Evolutionary conservation across 2,797 vertebrate species (phyloP), one percentile per base, ranked within the genome.

Genomic region (Muscicapa striata): DNA sequence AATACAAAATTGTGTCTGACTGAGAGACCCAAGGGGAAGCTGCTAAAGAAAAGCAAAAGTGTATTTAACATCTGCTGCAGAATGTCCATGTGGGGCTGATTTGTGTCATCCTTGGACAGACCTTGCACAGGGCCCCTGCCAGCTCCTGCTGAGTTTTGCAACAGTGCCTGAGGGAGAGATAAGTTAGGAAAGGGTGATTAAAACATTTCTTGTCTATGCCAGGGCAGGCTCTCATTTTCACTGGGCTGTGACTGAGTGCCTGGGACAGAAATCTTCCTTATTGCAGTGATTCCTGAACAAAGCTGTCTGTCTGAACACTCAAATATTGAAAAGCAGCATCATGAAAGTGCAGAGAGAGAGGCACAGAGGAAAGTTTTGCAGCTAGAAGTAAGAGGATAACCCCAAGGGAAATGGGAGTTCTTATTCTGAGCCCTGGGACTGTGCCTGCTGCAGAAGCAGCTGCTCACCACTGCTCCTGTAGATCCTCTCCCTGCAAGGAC

Each of bases 11-110:
- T 8, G 2, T 16, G 55, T 62, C 55, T 81, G 73, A 18, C 34
- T 49, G 76, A 73, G 63, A 72, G 40, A 62, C 62, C 61, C 73
- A 13, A 32, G 84, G 74, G 70, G 88, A 79, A 76, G 73, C 6
- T 95, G 86, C 90, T 75, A 3, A 75, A 85, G 90, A 85, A 89
- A 93, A 59, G 67, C 79, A 73, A 57, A 86, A 94, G 23, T 69
- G 10, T 23, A 83, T 91, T 93, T 68, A 91, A 66, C 58, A 66
- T 88, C 43, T 86, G 62, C 79, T 73, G 81, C 21, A 52, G 62
- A 87, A 83, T 57, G 80, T 80, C 76, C 94, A 84, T 54, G 89
- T 94, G 95, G 95, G 81, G 41, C 93, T 92, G 92, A 66, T 81
- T 59, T 93, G 90, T 64, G 85, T 87, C 94, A 81, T 72, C 87